A percentile compares a stretch with the other conserved stretches of the same genome.
phyloP scores from a whole-genome alignment of 2,113 vertebrate species.

The Ivindomyrus marchei region DNA sequence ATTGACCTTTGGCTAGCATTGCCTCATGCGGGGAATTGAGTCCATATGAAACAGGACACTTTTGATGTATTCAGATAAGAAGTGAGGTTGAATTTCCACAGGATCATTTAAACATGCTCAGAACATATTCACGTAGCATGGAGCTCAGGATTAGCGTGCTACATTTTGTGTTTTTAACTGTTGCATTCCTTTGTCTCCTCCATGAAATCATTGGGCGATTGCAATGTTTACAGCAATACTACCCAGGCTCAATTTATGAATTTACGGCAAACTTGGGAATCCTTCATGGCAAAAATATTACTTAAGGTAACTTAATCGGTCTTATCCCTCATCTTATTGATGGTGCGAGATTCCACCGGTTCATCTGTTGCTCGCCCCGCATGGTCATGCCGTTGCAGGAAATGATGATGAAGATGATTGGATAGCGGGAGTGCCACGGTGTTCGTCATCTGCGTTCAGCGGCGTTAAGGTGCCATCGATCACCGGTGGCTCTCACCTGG shows the following conservation, averaged over 20 bases:
- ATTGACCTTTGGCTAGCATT: background rate
- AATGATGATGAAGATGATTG: conserved; percentile 12
- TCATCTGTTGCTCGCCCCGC: background rate
- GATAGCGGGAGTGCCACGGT: background rate
- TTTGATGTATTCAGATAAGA: background rate
- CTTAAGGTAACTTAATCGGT: background rate
- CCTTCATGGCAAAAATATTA: background rate
- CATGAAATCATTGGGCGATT: background rate
- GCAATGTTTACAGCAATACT: background rate
- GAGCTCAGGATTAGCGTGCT: background rate
- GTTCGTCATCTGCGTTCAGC: background rate
- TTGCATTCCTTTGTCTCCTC: background rate
- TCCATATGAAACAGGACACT: background rate
- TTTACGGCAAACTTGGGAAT: background rate
- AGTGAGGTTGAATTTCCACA: background rate
- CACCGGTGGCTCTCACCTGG: background rate
- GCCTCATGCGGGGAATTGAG: background rate
- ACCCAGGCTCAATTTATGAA: background rate
- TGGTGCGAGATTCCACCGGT: background rate
- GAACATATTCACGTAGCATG: background rate
- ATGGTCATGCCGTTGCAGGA: background rate
- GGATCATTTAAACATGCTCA: background rate
- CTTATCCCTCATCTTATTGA: background rate
- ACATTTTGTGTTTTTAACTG: background rate
- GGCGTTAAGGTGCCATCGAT: background rate